Base-by-base conservation (phyloP, 2,888 invertebrate species). In the Drosophila crucigera region DNA sequence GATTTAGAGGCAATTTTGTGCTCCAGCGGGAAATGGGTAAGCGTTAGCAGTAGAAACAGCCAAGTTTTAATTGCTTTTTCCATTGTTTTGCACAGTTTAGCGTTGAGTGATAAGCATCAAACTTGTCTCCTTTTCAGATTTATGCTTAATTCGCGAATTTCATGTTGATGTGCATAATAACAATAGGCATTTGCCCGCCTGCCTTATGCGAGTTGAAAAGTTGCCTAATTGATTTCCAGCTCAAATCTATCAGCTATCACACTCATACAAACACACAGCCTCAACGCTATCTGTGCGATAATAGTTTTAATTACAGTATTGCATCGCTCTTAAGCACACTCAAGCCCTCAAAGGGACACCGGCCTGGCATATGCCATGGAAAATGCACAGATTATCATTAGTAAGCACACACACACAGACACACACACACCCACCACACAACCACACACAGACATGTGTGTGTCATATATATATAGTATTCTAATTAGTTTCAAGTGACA, bases 401-500 rank as follows among this genome's bases (percentile, higher is more conserved):
- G 22, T 33, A 33, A 6, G 37, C 11, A 61, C 35, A 55, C 33
- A 52, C 30, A 35, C 11, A 61, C 35, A 55, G 30, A 52, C 30
- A 35, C 11, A 53, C 37, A 60, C 28, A 30, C 11, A 43, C 30
- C 33, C 28, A 47, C 41, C 14, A 43, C 30, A 41, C 28, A 47
- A 30, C 63, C 41, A 52, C 25, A 25, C 47, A 30, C 58, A 64
- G 39, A 68, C 43, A 47, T 16, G 7, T 47, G 9, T 47, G 47
- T 30, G n/a, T 28, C 39, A 19, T 19, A 28, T 55, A 55, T 28
- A 19, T 54, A 35, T 14, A 65, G 73, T 73, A 75, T 84, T 75
- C 67, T 86, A 86, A 89, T 84, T 83, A 89, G 79, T 84, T 84
- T 87, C 52, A 71, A 87, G 88, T 78, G 67, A 78, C 75, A 37